Conservation (phyloP, 2,888 invertebrate genomes). For the Drosophila neoperkinsi region DNA sequence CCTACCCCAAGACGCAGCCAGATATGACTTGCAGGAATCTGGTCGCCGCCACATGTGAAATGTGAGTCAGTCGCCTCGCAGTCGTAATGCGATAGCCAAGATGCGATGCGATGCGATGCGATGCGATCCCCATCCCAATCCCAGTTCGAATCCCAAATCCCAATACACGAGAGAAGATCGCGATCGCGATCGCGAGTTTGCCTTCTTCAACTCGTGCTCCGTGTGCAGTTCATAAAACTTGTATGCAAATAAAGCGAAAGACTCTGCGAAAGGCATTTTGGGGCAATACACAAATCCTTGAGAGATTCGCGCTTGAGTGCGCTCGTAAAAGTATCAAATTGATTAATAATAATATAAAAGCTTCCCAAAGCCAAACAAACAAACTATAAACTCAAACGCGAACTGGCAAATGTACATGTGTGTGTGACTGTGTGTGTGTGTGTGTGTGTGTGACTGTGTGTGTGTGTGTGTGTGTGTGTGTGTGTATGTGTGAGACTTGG, state of each 20-base stretch:
- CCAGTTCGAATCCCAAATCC: constrained; percentile 26
- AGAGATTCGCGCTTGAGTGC: constrained; percentile 76
- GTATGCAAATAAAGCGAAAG: constrained; percentile 70
- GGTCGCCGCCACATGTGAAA: constrained; percentile 66
- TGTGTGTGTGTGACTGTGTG: not conserved
- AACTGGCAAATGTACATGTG: constrained; percentile 33
- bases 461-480: not conserved
- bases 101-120: constrained; percentile 38
- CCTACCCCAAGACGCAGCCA: constrained; percentile 56
- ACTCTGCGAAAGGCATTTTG: constrained; percentile 39
- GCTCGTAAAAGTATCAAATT: constrained; percentile 80
- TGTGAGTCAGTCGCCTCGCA: constrained; percentile 70
- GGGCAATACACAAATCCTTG: constrained; percentile 64
- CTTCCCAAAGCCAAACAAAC: constrained; percentile 50
- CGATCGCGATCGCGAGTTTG: constrained; percentile 33
- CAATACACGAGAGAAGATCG: constrained; percentile 14
- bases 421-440: not conserved
- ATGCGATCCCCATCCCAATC: constrained; percentile 51
- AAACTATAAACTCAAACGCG: constrained; percentile 58
- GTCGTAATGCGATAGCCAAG: constrained; percentile 73
- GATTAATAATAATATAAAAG: constrained; percentile 79
- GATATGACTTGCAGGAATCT: constrained; percentile 78
- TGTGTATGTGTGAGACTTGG: constrained; percentile 6
- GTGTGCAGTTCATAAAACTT: constrained; percentile 67
- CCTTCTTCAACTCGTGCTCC: constrained; percentile 32